Evolutionary conservation across 2,797 vertebrate genomes (phyloP), one percentile per base, ranked within the genome.

Genomic region (Catharus ustulatus): DNA sequence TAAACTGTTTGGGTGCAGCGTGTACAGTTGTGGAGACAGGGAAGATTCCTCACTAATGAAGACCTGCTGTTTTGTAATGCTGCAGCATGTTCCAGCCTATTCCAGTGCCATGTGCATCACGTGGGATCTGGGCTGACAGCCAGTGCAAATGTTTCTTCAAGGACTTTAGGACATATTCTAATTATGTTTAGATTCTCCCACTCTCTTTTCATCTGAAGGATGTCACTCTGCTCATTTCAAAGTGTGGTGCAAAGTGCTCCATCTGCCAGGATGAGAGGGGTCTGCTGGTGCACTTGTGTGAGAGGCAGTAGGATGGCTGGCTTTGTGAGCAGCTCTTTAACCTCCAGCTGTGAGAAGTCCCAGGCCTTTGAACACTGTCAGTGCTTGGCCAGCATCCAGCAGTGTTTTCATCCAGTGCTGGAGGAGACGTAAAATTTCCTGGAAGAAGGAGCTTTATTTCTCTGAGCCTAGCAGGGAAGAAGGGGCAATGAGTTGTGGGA

Each of bases 71-170:
- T 97, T 81, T 82, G 66, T 89, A 95, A 96, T 67, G 84, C 81
- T 77, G 64, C 67, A 71, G 73, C 54, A 1, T 96, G 94, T 96
- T 95, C 92, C 78, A 94, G 82, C 88, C 81, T 94, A 81, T 96
- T 95, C 92, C 87, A 88, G 85, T 92, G 89, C 89, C 89, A 93
- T 79, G 89, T 23, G 34, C 78, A 76, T 96, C 93, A 95, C 83
- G 46, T 95, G 93, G 81, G 84, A 58, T 95, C 96, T 95, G 96
- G 96, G 96, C 95, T 95, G 66, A 23, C 79, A 95, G 95, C 95
- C 96, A 97, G 91, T 43, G 80, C 93, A 94, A 97, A 96, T 89
- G 89, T 96, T 97, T 94, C 88, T 95, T 94, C 95, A 96, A 96
- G 87, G 95, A 91, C 95, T 93, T 89, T n/a, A 94, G 94, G 96